Percentiles rank a stretch among this genome's conserved stretches.
phyloP scores from a whole-genome alignment of 2,888 invertebrate genomes.

The Stenchaetothrips biformis region DNA sequence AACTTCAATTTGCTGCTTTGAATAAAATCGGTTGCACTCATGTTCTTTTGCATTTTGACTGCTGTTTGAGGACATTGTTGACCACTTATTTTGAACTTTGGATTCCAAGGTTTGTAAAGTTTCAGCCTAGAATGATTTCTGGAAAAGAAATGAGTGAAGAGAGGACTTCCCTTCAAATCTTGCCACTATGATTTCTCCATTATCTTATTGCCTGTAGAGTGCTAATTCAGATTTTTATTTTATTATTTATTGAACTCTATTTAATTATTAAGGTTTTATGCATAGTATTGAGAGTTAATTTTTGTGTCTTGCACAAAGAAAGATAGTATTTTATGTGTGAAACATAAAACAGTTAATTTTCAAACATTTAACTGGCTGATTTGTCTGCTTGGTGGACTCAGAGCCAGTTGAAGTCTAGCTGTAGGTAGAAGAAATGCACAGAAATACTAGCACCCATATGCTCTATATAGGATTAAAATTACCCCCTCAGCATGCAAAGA shows the following conservation, averaged over 20 bases:
- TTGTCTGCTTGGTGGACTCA: too few species aligned
- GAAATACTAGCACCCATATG: too few species aligned
- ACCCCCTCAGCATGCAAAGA: too few species aligned
- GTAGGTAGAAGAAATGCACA: too few species aligned
- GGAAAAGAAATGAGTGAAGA: not conserved
- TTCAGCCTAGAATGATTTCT: not conserved
- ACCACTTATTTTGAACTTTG: constrained; percentile 13
- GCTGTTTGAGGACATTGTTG: not conserved
- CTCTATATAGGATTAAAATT: too few species aligned
- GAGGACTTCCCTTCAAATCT: not conserved
- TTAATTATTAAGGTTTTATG: not conserved
- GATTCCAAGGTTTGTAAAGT: not conserved
- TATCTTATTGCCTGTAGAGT: too few species aligned
- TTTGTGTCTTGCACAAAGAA: too few species aligned
- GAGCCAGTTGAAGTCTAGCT: too few species aligned
- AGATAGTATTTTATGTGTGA: too few species aligned
- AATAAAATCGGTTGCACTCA: not conserved
- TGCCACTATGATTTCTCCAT: not conserved
- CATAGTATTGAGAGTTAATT: too few species aligned
- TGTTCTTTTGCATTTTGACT: not conserved
- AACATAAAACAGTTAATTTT: too few species aligned
- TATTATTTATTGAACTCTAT: not conserved
- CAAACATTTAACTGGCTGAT: too few species aligned
- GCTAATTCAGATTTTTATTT: not conserved
- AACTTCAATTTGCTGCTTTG: not conserved